A percentile compares a stretch with the other conserved stretches of the same genome.
Evolutionary conservation across 2,888 invertebrate genomes (phyloP).

Genomic region (Gnatocerus cornutus): DNA sequence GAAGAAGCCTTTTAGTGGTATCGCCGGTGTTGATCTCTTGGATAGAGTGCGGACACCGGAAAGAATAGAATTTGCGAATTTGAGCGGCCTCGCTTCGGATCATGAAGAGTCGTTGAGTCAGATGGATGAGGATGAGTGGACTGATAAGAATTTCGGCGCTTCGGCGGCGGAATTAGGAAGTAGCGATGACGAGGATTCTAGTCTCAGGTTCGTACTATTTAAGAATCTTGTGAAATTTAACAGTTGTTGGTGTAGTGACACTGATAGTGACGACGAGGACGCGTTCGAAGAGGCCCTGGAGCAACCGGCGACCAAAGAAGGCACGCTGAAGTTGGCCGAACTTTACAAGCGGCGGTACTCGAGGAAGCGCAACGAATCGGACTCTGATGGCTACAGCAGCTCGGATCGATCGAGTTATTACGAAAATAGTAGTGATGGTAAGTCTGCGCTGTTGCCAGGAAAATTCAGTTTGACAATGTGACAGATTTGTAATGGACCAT

Average conservation of each 20-base stretch:
- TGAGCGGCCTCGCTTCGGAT: slow-evolving; percentile 75
- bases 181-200: slow-evolving; percentile 77
- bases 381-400: slow-evolving; percentile 68
- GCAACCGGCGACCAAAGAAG: slow-evolving; percentile 77
- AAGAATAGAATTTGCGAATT: slow-evolving; percentile 85
- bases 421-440: slow-evolving; percentile 72
- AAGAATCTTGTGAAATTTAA: too few species aligned
- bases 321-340: slow-evolving; percentile 80
- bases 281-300: slow-evolving; percentile 81
- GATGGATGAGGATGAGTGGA: slow-evolving; percentile 97
- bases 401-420: slow-evolving; percentile 71
- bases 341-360: slow-evolving; percentile 78
- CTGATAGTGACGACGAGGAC: slow-evolving; percentile 78
- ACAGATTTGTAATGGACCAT: background rate
- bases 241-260: slow-evolving; percentile 70
- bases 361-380: slow-evolving; percentile 64
- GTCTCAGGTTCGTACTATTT: slow-evolving; percentile 69
- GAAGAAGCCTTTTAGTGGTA: slow-evolving; percentile 71
- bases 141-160: slow-evolving; percentile 92
- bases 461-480: slow-evolving; percentile 5
- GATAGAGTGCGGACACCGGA: slow-evolving; percentile 82
- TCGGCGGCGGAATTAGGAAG: slow-evolving; percentile 78
- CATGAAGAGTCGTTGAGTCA: slow-evolving; percentile 81
- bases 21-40: slow-evolving; percentile 72
- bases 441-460: slow-evolving; percentile 47